Conservation (phyloP, 2,113 vertebrate species). For the Cephalopterus ornatus region DNA sequence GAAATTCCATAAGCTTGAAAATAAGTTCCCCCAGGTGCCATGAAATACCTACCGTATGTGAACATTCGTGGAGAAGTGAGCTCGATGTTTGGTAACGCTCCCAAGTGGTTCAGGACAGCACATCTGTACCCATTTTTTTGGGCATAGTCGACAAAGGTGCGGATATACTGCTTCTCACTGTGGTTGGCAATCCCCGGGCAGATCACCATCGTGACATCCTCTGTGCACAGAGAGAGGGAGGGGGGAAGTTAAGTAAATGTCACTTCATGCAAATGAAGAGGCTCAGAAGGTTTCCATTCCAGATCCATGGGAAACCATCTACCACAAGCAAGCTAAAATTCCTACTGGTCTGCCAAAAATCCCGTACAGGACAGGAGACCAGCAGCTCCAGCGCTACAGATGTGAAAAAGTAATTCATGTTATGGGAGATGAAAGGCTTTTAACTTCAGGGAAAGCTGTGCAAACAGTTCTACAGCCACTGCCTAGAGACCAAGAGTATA, state of each 20-base stretch:
- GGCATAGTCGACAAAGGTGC: conserved; percentile 94
- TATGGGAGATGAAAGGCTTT: neutral
- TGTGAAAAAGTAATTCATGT: neutral
- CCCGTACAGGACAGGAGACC: neutral
- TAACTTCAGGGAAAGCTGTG: neutral
- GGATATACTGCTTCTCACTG: conserved; percentile 98
- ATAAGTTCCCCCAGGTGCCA: neutral
- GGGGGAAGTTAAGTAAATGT: conserved; percentile 47
- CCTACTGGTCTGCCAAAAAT: conserved; percentile 14
- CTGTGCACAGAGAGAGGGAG: conserved; percentile 66
- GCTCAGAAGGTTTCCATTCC: neutral
- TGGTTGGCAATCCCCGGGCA: conserved; percentile 98
- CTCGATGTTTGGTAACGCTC: conserved; percentile 94
- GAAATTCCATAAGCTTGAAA: neutral
- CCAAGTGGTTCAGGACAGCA: conserved; percentile 94
- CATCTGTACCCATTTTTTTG: conserved; percentile 96
- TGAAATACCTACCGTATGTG: conserved; percentile 85
- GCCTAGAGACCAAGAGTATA: neutral
- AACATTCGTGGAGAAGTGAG: conserved; percentile 98
- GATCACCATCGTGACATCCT: conserved; percentile 97
- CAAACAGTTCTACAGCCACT: neutral
- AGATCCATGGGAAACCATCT: conserved; percentile 3
- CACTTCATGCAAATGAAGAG: conserved; percentile 34
- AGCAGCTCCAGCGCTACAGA: neutral
- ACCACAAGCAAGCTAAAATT: neutral